Percentiles rank a stretch among this genome's conserved stretches.
Conservation (phyloP, 2,113 vertebrate genomes). For the Gnathonemus echidnorhynchus region DNA sequence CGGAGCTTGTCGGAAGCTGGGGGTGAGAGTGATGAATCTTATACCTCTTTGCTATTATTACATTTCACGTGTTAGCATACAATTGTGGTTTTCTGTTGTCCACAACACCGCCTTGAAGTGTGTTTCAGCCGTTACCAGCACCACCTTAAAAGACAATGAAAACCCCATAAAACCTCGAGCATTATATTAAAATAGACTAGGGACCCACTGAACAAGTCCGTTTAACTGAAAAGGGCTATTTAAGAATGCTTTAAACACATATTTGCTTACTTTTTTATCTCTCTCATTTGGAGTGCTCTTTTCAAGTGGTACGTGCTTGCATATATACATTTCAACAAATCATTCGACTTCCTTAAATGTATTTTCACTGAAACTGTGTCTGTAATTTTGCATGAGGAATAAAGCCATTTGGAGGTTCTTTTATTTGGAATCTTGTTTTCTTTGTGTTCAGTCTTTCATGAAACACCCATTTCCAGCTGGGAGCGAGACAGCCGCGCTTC, state of each 20-base stretch:
- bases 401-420: slow-evolving; percentile 20
- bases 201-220: neutral
- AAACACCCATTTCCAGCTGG: neutral
- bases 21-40: neutral
- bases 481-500: neutral
- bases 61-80: neutral
- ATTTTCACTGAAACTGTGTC: slow-evolving; percentile 16
- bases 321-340: slow-evolving; percentile 7
- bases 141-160: neutral
- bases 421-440: neutral
- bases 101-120: neutral
- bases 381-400: slow-evolving; percentile 27
- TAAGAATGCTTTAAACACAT: slow-evolving; percentile 11
- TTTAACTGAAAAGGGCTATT: slow-evolving; percentile 2
- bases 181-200: neutral
- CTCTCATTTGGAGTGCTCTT: neutral
- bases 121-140: neutral
- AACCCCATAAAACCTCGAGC: neutral
- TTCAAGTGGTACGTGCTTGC: slow-evolving; percentile 17
- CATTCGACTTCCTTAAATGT: neutral
- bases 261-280: neutral
- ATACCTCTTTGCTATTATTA: neutral
- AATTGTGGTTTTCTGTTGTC: neutral
- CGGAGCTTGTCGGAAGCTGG: neutral
- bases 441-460: neutral